Evolutionary conservation across 2,888 invertebrate genomes (phyloP).

Genomic region (Ptilodon capucinus): DNA sequence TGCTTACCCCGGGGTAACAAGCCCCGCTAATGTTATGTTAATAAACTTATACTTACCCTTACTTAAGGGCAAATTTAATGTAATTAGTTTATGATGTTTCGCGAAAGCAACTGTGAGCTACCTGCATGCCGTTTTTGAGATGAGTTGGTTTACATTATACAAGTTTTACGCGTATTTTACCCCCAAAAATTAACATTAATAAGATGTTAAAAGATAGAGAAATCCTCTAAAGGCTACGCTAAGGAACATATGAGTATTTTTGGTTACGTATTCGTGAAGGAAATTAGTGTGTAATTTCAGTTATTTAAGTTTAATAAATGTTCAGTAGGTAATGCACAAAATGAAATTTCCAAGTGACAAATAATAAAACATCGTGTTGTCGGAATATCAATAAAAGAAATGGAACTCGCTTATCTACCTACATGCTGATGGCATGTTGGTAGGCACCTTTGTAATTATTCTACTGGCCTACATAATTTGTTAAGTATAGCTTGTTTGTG

Average conservation of each 20-base stretch:
- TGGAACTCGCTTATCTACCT: background rate
- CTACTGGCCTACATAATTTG: constrained; percentile 49
- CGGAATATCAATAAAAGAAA: background rate
- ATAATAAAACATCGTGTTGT: background rate
- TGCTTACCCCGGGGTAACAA: constrained; percentile 7
- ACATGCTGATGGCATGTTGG: constrained; percentile 27
- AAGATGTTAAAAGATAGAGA: too few species aligned
- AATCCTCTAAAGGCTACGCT: too few species aligned
- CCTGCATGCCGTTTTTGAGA: background rate
- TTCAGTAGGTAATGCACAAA: too few species aligned
- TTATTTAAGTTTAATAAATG: too few species aligned
- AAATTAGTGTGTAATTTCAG: too few species aligned
- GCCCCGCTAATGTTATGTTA: constrained; percentile 14
- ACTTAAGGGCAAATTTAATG: constrained; percentile 1
- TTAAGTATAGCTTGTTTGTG: background rate
- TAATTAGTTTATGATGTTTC: background rate
- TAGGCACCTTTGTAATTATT: constrained; percentile 51
- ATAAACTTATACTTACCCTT: constrained; percentile 11
- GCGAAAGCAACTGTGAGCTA: background rate
- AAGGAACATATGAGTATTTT: too few species aligned
- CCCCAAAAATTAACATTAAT: too few species aligned
- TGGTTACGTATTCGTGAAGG: too few species aligned
- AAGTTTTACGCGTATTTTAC: too few species aligned
- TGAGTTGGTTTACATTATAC: too few species aligned
- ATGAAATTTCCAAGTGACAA: background rate